Evolutionary conservation across 1,140 invertebrate genomes (phyloP).

Genomic region (Hyles euphorbiae): DNA sequence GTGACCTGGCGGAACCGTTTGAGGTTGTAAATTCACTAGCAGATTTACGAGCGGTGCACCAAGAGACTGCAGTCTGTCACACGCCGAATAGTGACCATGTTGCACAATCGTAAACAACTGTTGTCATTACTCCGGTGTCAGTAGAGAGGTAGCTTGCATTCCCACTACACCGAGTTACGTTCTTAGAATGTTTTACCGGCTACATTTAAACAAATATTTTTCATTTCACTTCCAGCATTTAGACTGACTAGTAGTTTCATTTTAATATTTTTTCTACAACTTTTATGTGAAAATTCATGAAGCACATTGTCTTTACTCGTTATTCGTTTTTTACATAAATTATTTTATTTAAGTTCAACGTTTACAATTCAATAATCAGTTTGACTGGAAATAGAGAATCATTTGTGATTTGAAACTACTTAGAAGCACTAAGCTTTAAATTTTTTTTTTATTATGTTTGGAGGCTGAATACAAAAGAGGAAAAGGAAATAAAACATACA

Average conservation of each 20-base stretch:
- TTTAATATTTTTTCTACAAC: not conserved
- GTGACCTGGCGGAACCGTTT: not conserved
- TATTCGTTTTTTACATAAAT: not conserved
- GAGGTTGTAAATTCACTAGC: conserved; percentile 23
- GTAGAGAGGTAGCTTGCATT: too few species aligned
- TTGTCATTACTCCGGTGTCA: not conserved
- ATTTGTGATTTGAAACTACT: too few species aligned
- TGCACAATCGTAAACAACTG: conserved; percentile 13
- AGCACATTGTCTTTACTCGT: not conserved
- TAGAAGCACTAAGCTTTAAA: too few species aligned
- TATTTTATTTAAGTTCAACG: too few species aligned
- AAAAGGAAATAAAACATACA: too few species aligned
- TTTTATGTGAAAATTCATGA: conserved; percentile 5
- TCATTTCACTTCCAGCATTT: too few species aligned
- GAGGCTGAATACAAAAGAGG: too few species aligned
- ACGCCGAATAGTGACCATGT: conserved; percentile 18
- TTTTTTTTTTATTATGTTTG: too few species aligned
- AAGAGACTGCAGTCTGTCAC: conserved; percentile 19
- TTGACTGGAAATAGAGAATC: too few species aligned
- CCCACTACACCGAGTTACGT: not conserved
- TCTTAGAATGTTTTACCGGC: not conserved
- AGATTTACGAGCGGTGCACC: conserved; percentile 22
- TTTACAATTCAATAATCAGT: too few species aligned
- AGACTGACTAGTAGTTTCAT: too few species aligned
- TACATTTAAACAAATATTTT: too few species aligned